Evolutionary conservation across 2,797 vertebrate species (phyloP), one percentile per base, ranked within the genome.

Genomic region (Pangasius larnaudii): DNA sequence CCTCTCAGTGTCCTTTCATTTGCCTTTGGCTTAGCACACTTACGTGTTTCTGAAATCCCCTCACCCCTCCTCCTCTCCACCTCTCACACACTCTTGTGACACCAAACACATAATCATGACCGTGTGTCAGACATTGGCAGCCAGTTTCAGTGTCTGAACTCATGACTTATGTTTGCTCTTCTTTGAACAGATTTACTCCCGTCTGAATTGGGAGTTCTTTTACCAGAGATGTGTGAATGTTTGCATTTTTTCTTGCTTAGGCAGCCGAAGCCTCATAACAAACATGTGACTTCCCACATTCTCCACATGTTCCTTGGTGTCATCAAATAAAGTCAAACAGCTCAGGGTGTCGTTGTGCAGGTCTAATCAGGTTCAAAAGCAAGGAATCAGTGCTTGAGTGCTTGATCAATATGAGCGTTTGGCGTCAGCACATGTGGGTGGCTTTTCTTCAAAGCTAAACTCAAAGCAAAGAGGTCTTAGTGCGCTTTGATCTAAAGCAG

Each of bases 261-360:
- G 87, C 74, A 85, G 69, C 67, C 56, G 30, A 84, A 74, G 58
- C 77, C 83, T 78, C 82, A 75, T 84, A 84, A 85, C 87, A 87
- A 89, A 85, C 88, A 53, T n/a, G 61, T 61, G 81, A 81, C 88
- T 89, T 90, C 51, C 75, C 85, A 85, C 90, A 89, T 88, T 79
- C 85, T 56, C 83, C 69, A 89, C 42, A 67, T 78, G 86, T 86
- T 85, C 69, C 78, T 88, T 69, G 75, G 71, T 39, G 86, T 90
- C 89, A 85, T 91, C 89, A 91, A 90, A 91, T 90, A 65, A 85
- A 88, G 81, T 82, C 18, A 87, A 90, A 89, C 81, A 82, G 84
- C 84, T 56, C 51, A 33, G 58, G 36, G 79, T 86, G 61, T 88
- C 86, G 51, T 51, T 79, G 63, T 89, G 80, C 84, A 63, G 61